These are phyloP conservation scores for Sebastes cheni DNA, from an alignment of 2,797 vertebrate genomes.

Conservation along the genomic window DNA sequence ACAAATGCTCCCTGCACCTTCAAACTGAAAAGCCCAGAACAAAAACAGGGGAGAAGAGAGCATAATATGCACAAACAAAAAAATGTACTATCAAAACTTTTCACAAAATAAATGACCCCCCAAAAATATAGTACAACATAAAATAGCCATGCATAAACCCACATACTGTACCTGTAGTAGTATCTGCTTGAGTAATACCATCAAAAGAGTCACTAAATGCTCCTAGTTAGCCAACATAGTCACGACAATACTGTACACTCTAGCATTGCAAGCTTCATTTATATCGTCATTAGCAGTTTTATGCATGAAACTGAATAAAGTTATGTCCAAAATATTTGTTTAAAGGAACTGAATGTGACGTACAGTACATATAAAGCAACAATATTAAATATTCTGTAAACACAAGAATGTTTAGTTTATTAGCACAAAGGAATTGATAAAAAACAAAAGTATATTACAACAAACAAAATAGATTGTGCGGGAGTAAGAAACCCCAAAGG, in stretches of 20 bases:
- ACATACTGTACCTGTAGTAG: not conserved
- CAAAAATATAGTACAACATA: not conserved
- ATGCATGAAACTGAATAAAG: not conserved
- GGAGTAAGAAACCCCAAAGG: no score
- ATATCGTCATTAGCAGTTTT: not conserved
- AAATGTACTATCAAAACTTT: not conserved
- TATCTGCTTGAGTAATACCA: not conserved
- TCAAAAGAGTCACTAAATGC: not conserved
- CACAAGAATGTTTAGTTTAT: no score
- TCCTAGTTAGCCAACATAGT: not conserved
- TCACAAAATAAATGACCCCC: not conserved
- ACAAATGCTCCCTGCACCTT: not conserved
- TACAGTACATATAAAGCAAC: not conserved
- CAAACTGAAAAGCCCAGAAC: not conserved
- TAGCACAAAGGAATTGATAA: no score
- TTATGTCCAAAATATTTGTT: not conserved
- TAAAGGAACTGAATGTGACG: not conserved
- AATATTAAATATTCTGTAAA: not conserved
- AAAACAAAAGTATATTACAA: no score
- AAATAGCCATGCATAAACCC: not conserved
- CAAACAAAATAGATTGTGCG: no score
- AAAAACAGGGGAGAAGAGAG: not conserved
- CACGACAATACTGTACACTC: not conserved
- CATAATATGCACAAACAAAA: not conserved
- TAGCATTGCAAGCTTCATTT: not conserved